Conservation (phyloP, 2,113 vertebrate genomes). For the Ctenomys sociabilis region DNA sequence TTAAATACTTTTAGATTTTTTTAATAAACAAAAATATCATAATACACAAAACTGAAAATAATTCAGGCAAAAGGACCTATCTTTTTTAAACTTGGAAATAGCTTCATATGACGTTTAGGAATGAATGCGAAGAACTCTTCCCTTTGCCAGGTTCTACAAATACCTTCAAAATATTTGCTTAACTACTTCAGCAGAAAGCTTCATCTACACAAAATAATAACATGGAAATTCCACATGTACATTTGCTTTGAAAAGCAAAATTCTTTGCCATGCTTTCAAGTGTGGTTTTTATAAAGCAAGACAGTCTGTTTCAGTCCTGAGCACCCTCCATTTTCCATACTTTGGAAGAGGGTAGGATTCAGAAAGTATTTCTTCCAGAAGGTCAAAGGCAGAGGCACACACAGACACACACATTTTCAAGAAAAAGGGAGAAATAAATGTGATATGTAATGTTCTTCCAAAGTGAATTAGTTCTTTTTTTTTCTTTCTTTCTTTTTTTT, state of each 20-base stretch:
- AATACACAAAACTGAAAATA: conserved; percentile 22
- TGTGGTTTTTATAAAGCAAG: conserved; percentile 21
- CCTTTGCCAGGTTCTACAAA: conserved; percentile 35
- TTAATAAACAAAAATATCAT: conserved; percentile 49
- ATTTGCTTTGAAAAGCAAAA: conserved; percentile 7
- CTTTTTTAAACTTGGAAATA: conserved; percentile 36
- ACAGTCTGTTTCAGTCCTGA: neutral
- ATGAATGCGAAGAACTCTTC: conserved; percentile 20
- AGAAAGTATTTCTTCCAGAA: neutral
- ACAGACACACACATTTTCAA: neutral
- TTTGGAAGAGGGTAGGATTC: neutral
- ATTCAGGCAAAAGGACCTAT: conserved; percentile 28
- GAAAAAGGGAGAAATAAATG: neutral
- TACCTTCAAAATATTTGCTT: conserved; percentile 57
- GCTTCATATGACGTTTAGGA: conserved; percentile 6
- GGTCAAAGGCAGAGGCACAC: neutral
- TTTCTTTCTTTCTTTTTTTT: too few relatives aligned
- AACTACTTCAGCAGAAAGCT: conserved; percentile 28
- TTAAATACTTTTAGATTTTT: conserved; percentile 17
- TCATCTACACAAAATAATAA: neutral
- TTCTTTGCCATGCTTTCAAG: neutral
- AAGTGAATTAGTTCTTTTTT: neutral
- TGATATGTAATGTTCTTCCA: neutral
- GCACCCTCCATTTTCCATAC: neutral
- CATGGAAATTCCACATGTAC: neutral